Conservation (phyloP, 2,888 invertebrate species). For the Prenolepis imparis region DNA sequence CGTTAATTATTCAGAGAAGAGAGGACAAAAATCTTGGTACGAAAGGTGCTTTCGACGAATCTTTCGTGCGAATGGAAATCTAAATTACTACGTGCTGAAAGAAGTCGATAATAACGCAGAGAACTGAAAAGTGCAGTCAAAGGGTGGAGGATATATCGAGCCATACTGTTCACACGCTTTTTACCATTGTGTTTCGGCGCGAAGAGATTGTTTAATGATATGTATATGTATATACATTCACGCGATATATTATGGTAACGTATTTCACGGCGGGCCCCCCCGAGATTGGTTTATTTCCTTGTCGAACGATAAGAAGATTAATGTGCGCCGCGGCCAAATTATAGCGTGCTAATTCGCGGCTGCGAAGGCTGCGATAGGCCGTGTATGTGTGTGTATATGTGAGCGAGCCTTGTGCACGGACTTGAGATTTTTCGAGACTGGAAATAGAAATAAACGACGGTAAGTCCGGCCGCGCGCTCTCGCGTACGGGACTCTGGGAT, state of each 20-base stretch:
- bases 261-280: background rate
- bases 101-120: conserved; percentile 15
- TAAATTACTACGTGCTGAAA: conserved; percentile 29
- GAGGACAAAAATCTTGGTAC: background rate
- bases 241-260: conserved; percentile 8
- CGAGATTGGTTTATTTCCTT: conserved; percentile 28
- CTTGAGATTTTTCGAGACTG: conserved; percentile 30
- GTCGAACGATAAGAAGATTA: conserved; percentile 38
- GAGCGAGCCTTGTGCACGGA: background rate
- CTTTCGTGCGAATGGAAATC: conserved; percentile 27
- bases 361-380: conserved; percentile 26
- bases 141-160: conserved; percentile 22
- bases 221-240: background rate
- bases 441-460: conserved; percentile 32
- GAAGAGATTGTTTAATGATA: conserved; percentile 12
- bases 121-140: background rate
- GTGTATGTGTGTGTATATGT: background rate
- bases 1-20: background rate
- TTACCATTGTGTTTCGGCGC: background rate
- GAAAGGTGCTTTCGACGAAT: conserved; percentile 20
- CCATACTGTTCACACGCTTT: conserved; percentile 28
- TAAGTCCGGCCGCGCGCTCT: conserved; percentile 19
- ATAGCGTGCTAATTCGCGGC: conserved; percentile 33
- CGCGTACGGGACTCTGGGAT: conserved; percentile 3
- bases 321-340: conserved; percentile 33